Base-by-base conservation (phyloP, 2,888 invertebrate species). In the Spodoptera picta region DNA sequence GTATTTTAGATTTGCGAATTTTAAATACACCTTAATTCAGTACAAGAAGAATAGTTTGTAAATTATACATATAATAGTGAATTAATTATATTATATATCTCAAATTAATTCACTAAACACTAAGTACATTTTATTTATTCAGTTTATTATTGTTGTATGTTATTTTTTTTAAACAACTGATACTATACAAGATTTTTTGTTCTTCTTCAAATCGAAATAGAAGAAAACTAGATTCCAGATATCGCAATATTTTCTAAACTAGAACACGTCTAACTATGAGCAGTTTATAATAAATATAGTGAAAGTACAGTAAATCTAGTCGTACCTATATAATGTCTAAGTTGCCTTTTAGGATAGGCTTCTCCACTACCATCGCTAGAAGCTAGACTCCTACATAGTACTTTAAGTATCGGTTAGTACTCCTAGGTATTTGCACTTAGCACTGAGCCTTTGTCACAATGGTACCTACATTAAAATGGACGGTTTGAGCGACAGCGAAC, bases 1-100 rank as follows among this genome's bases (percentile, higher is more conserved):
- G 79, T 84, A 83, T 84, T 83, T 80, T 79, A 67, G 36, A 58
- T 57, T 73, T 62, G 52, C 62, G 61, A 9, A 24, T 49, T 65
- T 51, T 24, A 57, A 63, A 57, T 50, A 69, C 75, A 70, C 41
- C 51, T 52, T 46, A 6, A 48, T 46, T 49, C 12, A 71, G 65
- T 65, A 75, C 53, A 70, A 50, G 42, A 45, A 50, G 7, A 42
- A 0, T 54, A 44, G 49, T 31, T 14, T 27, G 7, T 57, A 67
- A 36, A 2, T 36, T 36, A 36, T 36, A 27, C 4, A 27, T 27
- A 27, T 27, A 27, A 27, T 27, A 36, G 36, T 36, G 36, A 36
- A 36, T 36, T 36, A 7, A 36, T 36, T 36, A 36, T 36, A 9
- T 36, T 36, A 36, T 36, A 36, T 2, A 36, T 36, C 36, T 36